Conservation (phyloP, 2,888 invertebrate genomes). For the Hirtodrosophila confusa region DNA sequence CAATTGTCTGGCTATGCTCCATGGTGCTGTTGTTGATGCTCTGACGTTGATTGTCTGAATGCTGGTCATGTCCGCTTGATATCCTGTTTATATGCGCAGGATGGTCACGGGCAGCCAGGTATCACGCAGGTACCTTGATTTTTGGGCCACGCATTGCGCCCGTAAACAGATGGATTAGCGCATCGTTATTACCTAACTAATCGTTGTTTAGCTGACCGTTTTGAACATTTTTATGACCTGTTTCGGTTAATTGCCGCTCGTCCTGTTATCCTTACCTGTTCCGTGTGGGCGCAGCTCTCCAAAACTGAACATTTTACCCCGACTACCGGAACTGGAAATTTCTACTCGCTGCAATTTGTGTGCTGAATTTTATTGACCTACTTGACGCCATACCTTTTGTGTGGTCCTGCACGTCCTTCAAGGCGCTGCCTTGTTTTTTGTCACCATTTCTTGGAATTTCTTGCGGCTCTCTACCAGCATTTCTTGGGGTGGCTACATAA, state of each 20-base stretch:
- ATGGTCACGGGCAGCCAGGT: constrained; percentile 5
- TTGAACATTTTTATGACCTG: constrained; percentile 52
- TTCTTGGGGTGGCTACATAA: not conserved
- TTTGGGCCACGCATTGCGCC: constrained; percentile 9
- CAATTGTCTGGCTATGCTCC: constrained; percentile 22
- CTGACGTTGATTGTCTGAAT: constrained; percentile 55
- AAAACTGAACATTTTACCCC: constrained; percentile 26
- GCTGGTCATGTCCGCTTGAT: constrained; percentile 29
- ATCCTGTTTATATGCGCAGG: constrained; percentile 62
- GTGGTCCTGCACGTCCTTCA: constrained; percentile 37
- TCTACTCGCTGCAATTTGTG: not conserved
- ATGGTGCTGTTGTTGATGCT: constrained; percentile 45
- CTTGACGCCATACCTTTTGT: constrained; percentile 51
- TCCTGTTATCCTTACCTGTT: constrained; percentile 15
- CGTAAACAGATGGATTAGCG: constrained; percentile 64
- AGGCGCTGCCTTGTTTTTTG: constrained; percentile 18
- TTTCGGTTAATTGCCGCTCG: constrained; percentile 43
- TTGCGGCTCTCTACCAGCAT: not conserved
- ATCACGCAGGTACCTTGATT: constrained; percentile 28
- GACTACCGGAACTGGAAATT: constrained; percentile 66
- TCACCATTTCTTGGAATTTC: constrained; percentile 45
- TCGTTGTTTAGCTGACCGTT: constrained; percentile 24
- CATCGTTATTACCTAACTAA: constrained; percentile 56
- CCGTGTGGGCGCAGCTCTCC: constrained; percentile 3
- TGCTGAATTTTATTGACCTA: constrained; percentile 57